These are phyloP conservation scores for Sakesphorus luctuosus DNA, from an alignment of 2,113 vertebrate genomes.

Conservation along the genomic window DNA sequence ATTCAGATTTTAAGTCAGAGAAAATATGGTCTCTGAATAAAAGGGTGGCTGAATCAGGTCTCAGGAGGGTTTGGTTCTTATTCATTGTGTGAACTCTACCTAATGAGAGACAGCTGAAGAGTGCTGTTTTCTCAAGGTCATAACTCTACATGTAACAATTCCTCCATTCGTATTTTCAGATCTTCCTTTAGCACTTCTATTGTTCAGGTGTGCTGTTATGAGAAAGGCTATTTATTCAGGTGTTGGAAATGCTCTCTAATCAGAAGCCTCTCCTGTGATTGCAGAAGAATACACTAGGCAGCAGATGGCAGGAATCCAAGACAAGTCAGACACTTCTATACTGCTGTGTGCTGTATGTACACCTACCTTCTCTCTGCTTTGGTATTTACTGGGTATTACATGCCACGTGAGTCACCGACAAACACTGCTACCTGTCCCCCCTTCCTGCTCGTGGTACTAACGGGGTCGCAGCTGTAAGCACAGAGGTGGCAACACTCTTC, in stretches of 20 bases:
- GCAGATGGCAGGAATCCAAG: neutral
- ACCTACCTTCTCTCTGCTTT: neutral
- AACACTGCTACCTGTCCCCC: neutral
- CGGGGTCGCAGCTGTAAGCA: neutral
- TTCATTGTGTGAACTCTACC: neutral
- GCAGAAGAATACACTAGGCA: neutral
- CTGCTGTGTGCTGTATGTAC: neutral
- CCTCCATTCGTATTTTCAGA: neutral
- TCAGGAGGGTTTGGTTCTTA: neutral
- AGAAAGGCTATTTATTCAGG: conserved; percentile 32
- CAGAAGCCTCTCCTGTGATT: neutral
- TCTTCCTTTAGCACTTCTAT: neutral
- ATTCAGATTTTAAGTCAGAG: conserved; percentile 26
- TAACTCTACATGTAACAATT: neutral
- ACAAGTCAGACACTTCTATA: neutral
- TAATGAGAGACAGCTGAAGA: neutral
- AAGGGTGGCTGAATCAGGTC: neutral
- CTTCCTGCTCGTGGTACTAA: rapidly evolving
- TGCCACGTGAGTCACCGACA: neutral
- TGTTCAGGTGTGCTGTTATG: conserved; percentile 11
- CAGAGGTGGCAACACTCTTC: neutral
- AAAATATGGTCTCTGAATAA: neutral
- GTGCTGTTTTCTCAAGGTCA: conserved; percentile 21
- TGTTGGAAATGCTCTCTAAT: conserved; percentile 26
- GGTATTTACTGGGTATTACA: neutral